phyloP scores from a whole-genome alignment of 2,888 invertebrate species.

The Lymantria dispar region DNA sequence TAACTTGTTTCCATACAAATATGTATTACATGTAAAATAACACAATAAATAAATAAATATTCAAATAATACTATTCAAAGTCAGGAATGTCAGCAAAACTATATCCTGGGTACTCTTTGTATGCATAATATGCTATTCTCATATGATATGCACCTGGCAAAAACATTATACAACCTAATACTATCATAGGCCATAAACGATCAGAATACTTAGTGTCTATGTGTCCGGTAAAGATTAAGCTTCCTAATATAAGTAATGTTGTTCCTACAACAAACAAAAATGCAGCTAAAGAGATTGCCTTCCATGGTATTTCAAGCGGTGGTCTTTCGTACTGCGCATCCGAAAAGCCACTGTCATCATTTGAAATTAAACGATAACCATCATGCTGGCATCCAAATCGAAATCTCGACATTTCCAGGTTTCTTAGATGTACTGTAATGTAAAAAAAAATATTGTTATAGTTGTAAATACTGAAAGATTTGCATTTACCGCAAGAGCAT shows the following conservation, averaged over 20 bases:
- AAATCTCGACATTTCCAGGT: slow-evolving; percentile 81
- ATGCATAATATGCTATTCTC: slow-evolving; percentile 93
- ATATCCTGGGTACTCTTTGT: slow-evolving; percentile 91
- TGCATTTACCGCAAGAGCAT: too few relatives aligned
- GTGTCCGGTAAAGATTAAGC: slow-evolving; percentile 90
- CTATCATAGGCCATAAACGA: slow-evolving; percentile 93
- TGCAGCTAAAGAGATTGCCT: slow-evolving; percentile 89
- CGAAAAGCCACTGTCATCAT: slow-evolving; percentile 85
- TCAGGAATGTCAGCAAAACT: slow-evolving; percentile 95
- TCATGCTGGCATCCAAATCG: slow-evolving; percentile 82
- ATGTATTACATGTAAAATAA: too few relatives aligned
- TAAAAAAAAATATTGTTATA: not conserved
- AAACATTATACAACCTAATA: slow-evolving; percentile 94
- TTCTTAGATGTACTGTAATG: slow-evolving; percentile 48
- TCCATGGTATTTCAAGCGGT: slow-evolving; percentile 90
- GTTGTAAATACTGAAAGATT: too few relatives aligned
- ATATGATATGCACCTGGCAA: slow-evolving; percentile 96
- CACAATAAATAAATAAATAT: too few relatives aligned
- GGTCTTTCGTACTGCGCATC: slow-evolving; percentile 87
- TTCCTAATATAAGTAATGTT: slow-evolving; percentile 88
- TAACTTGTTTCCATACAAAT: too few relatives aligned
- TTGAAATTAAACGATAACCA: slow-evolving; percentile 82
- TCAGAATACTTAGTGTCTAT: slow-evolving; percentile 93
- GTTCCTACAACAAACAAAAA: slow-evolving; percentile 90
- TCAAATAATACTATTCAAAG: slow-evolving; percentile 80